Percentiles rank a stretch among this genome's conserved stretches.
Conservation (phyloP, 2,113 vertebrate genomes). For the Empidonax traillii region DNA sequence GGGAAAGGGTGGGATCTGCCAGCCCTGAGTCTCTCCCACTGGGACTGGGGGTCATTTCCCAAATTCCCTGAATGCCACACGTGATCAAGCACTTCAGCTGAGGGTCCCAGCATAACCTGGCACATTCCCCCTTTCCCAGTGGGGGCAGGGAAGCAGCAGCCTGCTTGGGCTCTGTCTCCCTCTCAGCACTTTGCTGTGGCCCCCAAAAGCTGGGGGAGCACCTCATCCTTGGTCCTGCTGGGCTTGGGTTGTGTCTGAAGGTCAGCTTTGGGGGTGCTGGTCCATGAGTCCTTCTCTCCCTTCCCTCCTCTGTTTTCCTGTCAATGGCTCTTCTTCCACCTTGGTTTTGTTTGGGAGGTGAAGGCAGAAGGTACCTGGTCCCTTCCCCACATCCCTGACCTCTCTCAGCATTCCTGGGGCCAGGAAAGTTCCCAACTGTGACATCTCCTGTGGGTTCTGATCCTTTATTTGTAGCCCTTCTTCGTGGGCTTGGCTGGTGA, state of each 20-base stretch:
- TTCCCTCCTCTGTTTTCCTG: rapidly evolving
- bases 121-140: neutral
- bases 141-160: neutral
- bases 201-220: neutral
- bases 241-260: neutral
- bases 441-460: neutral
- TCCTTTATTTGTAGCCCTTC: neutral
- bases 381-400: neutral
- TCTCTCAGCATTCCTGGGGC: neutral
- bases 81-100: neutral
- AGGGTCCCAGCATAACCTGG: neutral
- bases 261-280: neutral
- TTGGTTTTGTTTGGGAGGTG: neutral
- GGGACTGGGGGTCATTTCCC: neutral
- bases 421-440: neutral
- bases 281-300: neutral
- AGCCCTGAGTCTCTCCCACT: neutral
- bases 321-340: neutral
- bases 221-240: neutral
- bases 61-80: neutral
- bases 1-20: neutral
- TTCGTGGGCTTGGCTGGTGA: neutral
- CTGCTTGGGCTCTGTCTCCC: neutral
- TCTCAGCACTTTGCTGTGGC: neutral
- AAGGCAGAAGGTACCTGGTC: neutral